Base-by-base conservation (phyloP, 2,113 vertebrate genomes). In the Alligator mississippiensis region DNA sequence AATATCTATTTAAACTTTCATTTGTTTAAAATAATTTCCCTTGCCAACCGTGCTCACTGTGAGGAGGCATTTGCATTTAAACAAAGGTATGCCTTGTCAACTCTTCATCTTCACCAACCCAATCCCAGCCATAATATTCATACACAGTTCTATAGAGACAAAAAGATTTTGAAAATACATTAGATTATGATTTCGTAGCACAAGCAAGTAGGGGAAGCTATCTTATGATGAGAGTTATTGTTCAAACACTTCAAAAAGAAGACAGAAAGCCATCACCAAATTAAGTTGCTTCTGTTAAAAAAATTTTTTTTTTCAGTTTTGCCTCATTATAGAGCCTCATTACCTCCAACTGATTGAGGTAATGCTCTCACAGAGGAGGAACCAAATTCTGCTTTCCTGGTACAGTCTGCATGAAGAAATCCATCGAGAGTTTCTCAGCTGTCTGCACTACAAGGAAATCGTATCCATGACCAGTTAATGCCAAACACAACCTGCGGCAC, bases 1-100 rank as follows among this genome's bases (percentile, higher is more conserved):
- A 94, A 96, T 96, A 93, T 92, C 95, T 94, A 93, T 92, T 96
- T 96, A 94, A 94, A 96, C 85, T 96, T 96, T 38, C 80, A 95
- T 84, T 90, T 25, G 0, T 89, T 94, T 95, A 77, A 94, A 92
- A 76, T 93, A 80, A 94, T 96, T 95, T 96, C 93, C 93, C 93
- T 93, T 92, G 95, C 83, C 95, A 96, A 96, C 96, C 94, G 90
- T 76, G 70, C 90, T 96, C 89, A 96, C 96, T 96, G 92, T 27
- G 72, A 80, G 82, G 76, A 94, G 89, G 94, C 92, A 92, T 17
- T 87, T 89, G 90, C 92, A 88, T 96, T 96, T 93, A 94, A 97
- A 95, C 89, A 96, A 95, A 94, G 92, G 89, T 89, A 94, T 86
- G 64, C 59, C 88, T 92, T 82, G 92, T 92, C 81, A 95, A 89